A percentile compares a stretch with the other conserved stretches of the same genome.
Evolutionary conservation across 2,797 vertebrate genomes (phyloP).

Genomic region (Tolypeutes matacus): DNA sequence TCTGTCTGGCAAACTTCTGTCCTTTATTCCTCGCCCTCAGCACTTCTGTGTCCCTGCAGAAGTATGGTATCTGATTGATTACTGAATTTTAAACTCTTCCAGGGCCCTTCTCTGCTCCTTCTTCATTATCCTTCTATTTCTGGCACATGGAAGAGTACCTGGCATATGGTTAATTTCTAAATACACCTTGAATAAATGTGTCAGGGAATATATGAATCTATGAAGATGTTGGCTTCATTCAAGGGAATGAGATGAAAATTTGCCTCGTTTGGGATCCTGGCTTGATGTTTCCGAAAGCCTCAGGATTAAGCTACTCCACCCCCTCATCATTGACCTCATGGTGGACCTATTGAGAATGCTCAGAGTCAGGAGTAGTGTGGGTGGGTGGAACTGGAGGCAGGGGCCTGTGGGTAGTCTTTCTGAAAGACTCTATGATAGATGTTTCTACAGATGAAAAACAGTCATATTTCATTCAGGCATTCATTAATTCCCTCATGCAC

Average conservation of each 20-base stretch:
- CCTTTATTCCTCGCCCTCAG: not conserved
- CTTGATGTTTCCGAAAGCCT: not conserved
- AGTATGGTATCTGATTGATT: not conserved
- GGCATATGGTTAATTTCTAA: slow-evolving; percentile 27
- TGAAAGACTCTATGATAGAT: not conserved
- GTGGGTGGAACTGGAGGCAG: not conserved
- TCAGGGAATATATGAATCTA: not conserved
- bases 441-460: not conserved
- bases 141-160: not conserved
- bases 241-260: slow-evolving; percentile 18
- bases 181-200: not conserved
- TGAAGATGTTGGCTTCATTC: not conserved
- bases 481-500: not conserved
- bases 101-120: not conserved
- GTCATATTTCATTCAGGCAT: not conserved
- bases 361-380: not conserved
- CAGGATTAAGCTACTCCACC: not conserved
- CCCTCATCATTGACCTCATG: not conserved
- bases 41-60: not conserved
- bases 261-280: not conserved
- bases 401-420: not conserved
- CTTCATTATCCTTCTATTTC: slow-evolving; percentile 22
- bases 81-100: not conserved
- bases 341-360: not conserved
- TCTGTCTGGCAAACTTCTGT: not conserved